Conservation (phyloP, 2,797 vertebrate species). For the Arctocebus calabarensis region DNA sequence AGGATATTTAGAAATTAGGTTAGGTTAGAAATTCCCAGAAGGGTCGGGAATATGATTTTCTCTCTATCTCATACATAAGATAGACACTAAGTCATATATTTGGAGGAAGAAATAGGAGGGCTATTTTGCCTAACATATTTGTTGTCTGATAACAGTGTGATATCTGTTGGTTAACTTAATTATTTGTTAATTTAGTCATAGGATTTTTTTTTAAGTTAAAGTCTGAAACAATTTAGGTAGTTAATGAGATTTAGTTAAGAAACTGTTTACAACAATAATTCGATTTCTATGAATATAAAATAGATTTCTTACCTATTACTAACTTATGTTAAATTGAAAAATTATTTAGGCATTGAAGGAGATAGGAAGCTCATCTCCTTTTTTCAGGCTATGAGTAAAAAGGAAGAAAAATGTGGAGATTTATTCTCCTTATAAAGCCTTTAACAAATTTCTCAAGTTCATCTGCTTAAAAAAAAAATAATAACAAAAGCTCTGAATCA, state of each 20-base stretch:
- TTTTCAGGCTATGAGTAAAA: background rate
- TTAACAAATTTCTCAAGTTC: background rate
- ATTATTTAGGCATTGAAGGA: background rate
- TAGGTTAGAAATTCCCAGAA: too few relatives aligned
- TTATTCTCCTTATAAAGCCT: background rate
- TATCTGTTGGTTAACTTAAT: too few relatives aligned
- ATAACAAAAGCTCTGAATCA: background rate
- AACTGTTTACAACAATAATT: background rate
- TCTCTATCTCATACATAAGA: too few relatives aligned
- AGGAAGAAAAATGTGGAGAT: background rate
- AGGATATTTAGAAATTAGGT: too few relatives aligned
- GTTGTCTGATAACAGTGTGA: too few relatives aligned
- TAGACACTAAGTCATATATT: too few relatives aligned
- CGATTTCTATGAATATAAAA: background rate
- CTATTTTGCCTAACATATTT: too few relatives aligned
- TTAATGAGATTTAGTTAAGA: constrained; percentile 39
- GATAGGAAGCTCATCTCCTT: background rate
- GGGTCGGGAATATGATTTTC: too few relatives aligned
- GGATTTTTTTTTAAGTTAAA: background rate
- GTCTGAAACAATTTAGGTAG: constrained; percentile 22
- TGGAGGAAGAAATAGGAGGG: too few relatives aligned
- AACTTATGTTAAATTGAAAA: constrained; percentile 30
- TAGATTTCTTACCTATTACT: background rate
- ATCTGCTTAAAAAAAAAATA: background rate
- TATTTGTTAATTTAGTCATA: too few relatives aligned